Conservation (phyloP, 2,888 invertebrate genomes). For the Athalia circularis region DNA sequence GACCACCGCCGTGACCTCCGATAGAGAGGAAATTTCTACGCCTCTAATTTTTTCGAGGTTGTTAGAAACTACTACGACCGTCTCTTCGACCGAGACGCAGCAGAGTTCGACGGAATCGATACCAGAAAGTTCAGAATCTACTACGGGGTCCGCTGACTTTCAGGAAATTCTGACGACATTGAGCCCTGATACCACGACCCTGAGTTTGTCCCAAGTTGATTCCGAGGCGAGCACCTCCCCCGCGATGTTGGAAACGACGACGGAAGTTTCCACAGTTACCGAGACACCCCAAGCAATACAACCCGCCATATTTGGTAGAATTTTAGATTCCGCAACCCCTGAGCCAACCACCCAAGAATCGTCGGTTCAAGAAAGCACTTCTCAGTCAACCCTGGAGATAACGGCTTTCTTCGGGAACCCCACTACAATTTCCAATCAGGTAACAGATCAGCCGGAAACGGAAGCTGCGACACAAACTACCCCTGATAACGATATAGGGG, state of each 20-base stretch:
- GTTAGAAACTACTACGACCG: slow-evolving; percentile 16
- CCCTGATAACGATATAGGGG: background rate
- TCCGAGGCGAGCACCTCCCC: background rate
- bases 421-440: slow-evolving; percentile 41
- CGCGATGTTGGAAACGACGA: background rate
- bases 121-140: slow-evolving; percentile 16
- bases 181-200: slow-evolving; percentile 18
- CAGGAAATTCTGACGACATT: slow-evolving; percentile 25
- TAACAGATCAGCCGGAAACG: slow-evolving; percentile 17
- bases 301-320: slow-evolving; percentile 28
- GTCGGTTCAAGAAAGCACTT: slow-evolving; percentile 46
- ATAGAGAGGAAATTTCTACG: background rate
- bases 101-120: slow-evolving; percentile 11
- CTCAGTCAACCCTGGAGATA: slow-evolving; percentile 49
- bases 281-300: slow-evolving; percentile 15
- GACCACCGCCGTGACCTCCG: background rate
- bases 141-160: background rate
- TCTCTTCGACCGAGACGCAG: background rate
- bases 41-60: slow-evolving; percentile 14
- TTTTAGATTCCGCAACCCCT: slow-evolving; percentile 31
- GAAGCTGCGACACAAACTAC: slow-evolving; percentile 6
- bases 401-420: slow-evolving; percentile 49
- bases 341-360: slow-evolving; percentile 31
- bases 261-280: background rate
- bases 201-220: slow-evolving; percentile 29